Base-by-base conservation (phyloP, 2,888 invertebrate genomes). In the Craniophora ligustri region DNA sequence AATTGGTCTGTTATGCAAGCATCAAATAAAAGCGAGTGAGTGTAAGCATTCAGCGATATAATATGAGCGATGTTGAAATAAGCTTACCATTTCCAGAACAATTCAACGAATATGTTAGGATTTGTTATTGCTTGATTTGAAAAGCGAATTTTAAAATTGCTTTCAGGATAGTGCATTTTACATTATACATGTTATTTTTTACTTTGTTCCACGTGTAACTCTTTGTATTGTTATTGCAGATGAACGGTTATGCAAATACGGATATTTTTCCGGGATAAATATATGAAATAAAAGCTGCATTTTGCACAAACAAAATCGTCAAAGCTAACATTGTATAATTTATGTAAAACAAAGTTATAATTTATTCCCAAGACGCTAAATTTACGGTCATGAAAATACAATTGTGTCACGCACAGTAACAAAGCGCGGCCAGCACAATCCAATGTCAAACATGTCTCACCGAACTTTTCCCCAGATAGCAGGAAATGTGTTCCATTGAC, bases 1-100 rank as follows among this genome's bases (percentile, higher is more conserved):
- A 86, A 87, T 87, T 86, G 85, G 80, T 75, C 51, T 81, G 81
- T 82, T 85, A 78, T 84, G 79, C 75, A 84, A 83, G 75, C 81
- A 82, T 82, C 82, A 84, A 84, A 83, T 82, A 83, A 82, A 82
- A 81, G 79, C 78, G 74, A 78, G 75, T 78, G 67, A 73, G 53
- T 62, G 76, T 81, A 79, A 80, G 72, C 72, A 74, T 75, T 77
- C 67, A 66, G 75, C 79, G 67, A 76, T 76, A 79, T 79, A 75
- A 75, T 76, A 77, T 75, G 77, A 78, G 72, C 71, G 62, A 76
- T 75, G 73, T 70, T 73, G 70, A 76, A 81, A 78, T 76, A 78
- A 81, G 71, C 76, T 81, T 76, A 75, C 66, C 70, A 72, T 76
- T 76, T 75, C 48, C 68, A 73, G 69, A 75, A 69, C 63, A 72